Evolutionary conservation across 2,797 vertebrate genomes (phyloP).

Genomic region (Eleutherodactylus coqui): DNA sequence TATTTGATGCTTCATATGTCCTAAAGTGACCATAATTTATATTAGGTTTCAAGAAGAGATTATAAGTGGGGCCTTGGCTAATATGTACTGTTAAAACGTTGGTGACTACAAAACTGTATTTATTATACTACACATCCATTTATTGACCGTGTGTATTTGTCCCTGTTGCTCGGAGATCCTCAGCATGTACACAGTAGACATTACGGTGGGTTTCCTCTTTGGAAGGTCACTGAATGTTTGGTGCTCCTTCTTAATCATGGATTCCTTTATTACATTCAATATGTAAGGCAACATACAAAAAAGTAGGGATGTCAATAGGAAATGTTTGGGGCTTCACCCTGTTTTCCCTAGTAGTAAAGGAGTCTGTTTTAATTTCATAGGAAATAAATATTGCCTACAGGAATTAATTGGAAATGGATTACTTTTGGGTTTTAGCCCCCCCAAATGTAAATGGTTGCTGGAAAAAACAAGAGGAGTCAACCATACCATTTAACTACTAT

Average conservation of each 20-base stretch:
- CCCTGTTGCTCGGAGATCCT: too few species aligned
- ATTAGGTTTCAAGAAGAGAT: not conserved
- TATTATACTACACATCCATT: too few species aligned
- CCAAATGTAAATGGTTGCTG: too few species aligned
- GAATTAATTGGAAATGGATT: not conserved
- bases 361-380: not conserved
- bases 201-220: too few species aligned
- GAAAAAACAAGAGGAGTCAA: too few species aligned
- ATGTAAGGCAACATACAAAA: too few species aligned
- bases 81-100: not conserved
- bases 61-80: not conserved
- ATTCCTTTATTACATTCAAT: too few species aligned
- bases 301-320: not conserved
- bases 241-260: too few species aligned
- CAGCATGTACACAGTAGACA: too few species aligned
- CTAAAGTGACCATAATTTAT: not conserved
- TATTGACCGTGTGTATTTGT: too few species aligned
- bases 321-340: not conserved
- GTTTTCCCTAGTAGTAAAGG: not conserved
- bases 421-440: not conserved
- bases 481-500: too few species aligned
- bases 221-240: too few species aligned
- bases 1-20: constrained; percentile 19
- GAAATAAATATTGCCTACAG: not conserved
- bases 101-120: not conserved